Evolutionary conservation across 1,140 invertebrate species (phyloP).

Genomic region (Physella acuta): DNA sequence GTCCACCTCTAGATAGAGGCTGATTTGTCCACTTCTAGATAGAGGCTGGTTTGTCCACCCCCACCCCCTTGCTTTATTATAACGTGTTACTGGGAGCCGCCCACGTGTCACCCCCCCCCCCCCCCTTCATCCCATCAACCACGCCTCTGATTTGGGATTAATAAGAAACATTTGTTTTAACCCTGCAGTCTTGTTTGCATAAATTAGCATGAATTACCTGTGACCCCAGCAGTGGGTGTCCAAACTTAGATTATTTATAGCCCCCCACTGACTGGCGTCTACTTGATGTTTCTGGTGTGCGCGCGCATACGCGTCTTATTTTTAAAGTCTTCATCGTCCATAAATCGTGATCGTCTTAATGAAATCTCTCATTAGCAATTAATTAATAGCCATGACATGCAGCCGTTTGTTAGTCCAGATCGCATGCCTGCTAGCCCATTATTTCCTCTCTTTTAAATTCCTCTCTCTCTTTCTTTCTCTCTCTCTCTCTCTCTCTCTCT

Average conservation of each 20-base stretch:
- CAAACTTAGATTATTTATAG: background rate
- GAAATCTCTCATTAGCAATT: background rate
- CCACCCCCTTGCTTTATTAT: too few relatives aligned
- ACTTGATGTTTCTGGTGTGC: background rate
- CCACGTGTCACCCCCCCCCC: too few relatives aligned
- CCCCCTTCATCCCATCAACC: too few relatives aligned
- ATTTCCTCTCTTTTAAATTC: background rate
- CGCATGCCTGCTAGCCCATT: background rate
- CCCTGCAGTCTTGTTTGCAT: too few relatives aligned
- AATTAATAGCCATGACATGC: background rate
- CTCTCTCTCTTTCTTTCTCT: constrained; percentile 14
- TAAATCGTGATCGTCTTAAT: background rate
- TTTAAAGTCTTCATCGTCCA: background rate
- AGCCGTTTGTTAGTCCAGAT: background rate
- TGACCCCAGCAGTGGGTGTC: background rate
- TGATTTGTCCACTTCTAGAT: too few relatives aligned
- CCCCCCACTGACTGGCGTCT: background rate
- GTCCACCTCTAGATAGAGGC: too few relatives aligned
- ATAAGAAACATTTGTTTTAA: too few relatives aligned
- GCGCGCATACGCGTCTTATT: background rate
- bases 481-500: constrained; percentile 14
- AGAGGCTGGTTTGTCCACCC: too few relatives aligned
- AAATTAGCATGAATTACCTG: background rate
- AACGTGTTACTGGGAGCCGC: too few relatives aligned
- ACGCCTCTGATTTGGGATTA: too few relatives aligned